A percentile compares a stretch with the other conserved stretches of the same genome.
These are phyloP conservation scores for Ophiodon elongatus DNA, from an alignment of 2,113 vertebrate species.

Conservation along the genomic window DNA sequence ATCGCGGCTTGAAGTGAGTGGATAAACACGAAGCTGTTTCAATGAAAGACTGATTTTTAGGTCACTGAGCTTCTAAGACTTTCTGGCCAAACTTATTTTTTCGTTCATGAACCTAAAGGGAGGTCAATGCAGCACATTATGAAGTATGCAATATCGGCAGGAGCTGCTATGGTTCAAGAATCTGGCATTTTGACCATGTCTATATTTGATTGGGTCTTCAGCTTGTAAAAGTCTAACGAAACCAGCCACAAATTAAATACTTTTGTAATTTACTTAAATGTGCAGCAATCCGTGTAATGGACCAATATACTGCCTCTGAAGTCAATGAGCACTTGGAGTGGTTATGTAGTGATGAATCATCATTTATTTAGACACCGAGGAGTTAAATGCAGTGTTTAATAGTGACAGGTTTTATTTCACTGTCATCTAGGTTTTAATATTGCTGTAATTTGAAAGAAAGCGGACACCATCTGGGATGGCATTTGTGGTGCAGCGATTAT, in stretches of 20 bases:
- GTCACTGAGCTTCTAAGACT: constrained; percentile 37
- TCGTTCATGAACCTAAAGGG: constrained; percentile 18
- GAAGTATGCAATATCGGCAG: background rate
- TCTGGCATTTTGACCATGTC: constrained; percentile 12
- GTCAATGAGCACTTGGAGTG: constrained; percentile 3
- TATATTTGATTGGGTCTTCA: constrained; percentile 33
- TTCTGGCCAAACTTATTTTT: constrained; percentile 24
- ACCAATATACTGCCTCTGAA: constrained; percentile 4
- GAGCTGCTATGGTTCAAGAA: too few species aligned
- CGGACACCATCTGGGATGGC: constrained; percentile 29
- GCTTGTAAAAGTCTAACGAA: constrained; percentile 8
- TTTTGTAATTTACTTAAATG: background rate
- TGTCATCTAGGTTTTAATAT: constrained; percentile 21
- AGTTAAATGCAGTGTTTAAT: constrained; percentile 9
- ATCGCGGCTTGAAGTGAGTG: constrained; percentile 9
- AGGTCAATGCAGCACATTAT: constrained; percentile 23
- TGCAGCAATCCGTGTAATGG: background rate
- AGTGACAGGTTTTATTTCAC: constrained; percentile 35
- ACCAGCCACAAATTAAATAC: background rate
- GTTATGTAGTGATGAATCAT: constrained; percentile 6
- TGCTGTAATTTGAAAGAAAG: constrained; percentile 28
- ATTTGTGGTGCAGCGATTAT: too few species aligned
- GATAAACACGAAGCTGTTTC: constrained; percentile 31
- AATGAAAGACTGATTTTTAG: constrained; percentile 42
- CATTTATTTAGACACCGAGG: constrained; percentile 18